A percentile compares a stretch with the other conserved stretches of the same genome.
Conservation (phyloP, 2,113 vertebrate species). For the Pedetes capensis region DNA sequence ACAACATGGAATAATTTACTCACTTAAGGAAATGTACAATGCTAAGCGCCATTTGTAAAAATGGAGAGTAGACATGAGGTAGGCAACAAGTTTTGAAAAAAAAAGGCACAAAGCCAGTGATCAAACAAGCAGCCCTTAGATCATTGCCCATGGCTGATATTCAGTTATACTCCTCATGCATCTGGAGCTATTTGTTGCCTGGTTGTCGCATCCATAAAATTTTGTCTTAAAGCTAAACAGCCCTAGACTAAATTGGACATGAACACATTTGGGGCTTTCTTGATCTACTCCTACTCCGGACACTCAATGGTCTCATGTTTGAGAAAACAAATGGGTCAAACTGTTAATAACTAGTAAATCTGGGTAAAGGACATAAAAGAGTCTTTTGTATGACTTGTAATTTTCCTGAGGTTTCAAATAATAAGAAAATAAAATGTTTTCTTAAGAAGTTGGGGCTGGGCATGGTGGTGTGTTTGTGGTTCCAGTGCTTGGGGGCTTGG, state of each 20-base stretch:
- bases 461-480: too few species aligned
- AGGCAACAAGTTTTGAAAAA: constrained; percentile 29
- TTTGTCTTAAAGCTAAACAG: background rate
- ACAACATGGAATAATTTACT: background rate
- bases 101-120: background rate
- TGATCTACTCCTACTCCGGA: background rate
- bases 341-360: too few species aligned
- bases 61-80: constrained; percentile 7
- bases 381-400: too few species aligned
- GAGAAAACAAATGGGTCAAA: too few species aligned
- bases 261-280: background rate
- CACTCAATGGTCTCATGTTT: background rate
- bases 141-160: background rate
- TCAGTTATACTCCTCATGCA: background rate
- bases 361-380: too few species aligned
- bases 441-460: too few species aligned
- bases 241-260: background rate
- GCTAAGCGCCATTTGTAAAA: constrained; percentile 54
- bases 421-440: too few species aligned
- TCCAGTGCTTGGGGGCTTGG: too few species aligned
- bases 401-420: too few species aligned
- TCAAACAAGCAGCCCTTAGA: background rate
- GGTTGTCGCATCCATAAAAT: background rate
- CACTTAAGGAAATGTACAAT: constrained; percentile 29
- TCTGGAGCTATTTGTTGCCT: background rate